Evolutionary conservation across 2,888 invertebrate species (phyloP), one percentile per base, ranked within the genome.

Genomic region (Scaeva pyrastri): DNA sequence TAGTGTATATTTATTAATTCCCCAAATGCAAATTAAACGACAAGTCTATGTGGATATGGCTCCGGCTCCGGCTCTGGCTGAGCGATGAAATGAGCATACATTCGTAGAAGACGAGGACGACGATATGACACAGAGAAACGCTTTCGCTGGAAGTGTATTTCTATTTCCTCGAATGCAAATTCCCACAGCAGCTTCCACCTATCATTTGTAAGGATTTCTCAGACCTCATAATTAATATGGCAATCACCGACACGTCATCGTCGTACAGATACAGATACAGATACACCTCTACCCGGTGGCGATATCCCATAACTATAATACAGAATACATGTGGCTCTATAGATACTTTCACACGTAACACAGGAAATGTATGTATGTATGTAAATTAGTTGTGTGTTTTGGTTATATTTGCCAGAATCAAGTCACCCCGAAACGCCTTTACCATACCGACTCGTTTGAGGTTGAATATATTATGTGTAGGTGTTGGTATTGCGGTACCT

Each of bases 201-300:
- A 68, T 68, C 68, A 80, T 81, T 74, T 45, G 64, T 62, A 74
- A 64, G 77, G 81, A 86, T 77, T 86, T 76, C 52, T 43, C 45
- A 70, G 77, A 76, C 77, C 77, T 74, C 70, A 82, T 86, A 86
- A 86, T 86, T 86, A 86, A 86, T 86, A 82, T 74, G 70, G 74
- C 86, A 86, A 86, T 86, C 82, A 86, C 74, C 68, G 66, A 58
- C 68, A 82, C 73, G 71, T 86, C 77, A 73, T n/a, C n/a, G n/a
- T n/a, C n/a, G n/a, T n/a, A n/a, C n/a, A n/a, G n/a, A n/a, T n/a
- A n/a, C n/a, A n/a, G n/a, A n/a, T 43, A 62, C n/a, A 43, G 10
- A 62, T n/a, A 14, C 5, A 7, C 31, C 8, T 31, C 31, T 2
- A 31, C 31, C 8, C 31, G 31, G 31, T 16, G 10, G 31, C 36